Percentiles rank a stretch among this genome's conserved stretches.
Evolutionary conservation across 2,113 vertebrate species (phyloP).

Genomic region (Ochotona curzoniae): DNA sequence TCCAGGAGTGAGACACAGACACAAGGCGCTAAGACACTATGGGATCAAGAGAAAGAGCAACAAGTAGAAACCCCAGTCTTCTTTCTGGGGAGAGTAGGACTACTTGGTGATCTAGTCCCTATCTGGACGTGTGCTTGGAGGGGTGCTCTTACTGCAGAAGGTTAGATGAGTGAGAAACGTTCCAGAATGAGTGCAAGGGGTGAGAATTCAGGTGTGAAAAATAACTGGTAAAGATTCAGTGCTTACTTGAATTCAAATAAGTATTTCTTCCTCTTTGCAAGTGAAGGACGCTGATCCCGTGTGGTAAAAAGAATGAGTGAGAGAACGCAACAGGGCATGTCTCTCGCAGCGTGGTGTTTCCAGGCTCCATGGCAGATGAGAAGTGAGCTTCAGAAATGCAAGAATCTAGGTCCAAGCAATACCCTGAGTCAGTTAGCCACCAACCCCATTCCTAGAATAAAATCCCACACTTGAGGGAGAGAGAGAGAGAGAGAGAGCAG

Average conservation of each 20-base stretch:
- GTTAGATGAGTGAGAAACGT: not conserved
- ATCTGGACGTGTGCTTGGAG: not conserved
- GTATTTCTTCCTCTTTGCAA: not conserved
- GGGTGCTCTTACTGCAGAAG: not conserved
- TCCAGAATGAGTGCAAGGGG: not conserved
- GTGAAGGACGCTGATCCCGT: no score
- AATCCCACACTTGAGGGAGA: not conserved
- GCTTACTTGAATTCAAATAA: not conserved
- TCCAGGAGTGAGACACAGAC: not conserved
- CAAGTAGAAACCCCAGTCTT: not conserved
- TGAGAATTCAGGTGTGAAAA: not conserved
- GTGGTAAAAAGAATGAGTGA: not conserved
- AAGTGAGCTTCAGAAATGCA: not conserved
- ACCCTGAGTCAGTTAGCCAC: no score
- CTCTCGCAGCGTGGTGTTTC: not conserved
- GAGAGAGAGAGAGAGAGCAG: not conserved
- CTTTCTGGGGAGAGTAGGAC: not conserved
- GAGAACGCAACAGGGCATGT: not conserved
- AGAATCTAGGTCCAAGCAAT: not conserved
- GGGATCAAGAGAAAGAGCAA: not conserved
- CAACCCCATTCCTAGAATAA: not conserved
- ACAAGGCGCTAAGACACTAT: not conserved
- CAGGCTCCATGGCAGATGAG: not conserved
- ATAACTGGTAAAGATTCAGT: not conserved
- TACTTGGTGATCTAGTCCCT: accelerated